Base-by-base conservation (phyloP, 1,140 invertebrate genomes). In the Euwallacea similis region DNA sequence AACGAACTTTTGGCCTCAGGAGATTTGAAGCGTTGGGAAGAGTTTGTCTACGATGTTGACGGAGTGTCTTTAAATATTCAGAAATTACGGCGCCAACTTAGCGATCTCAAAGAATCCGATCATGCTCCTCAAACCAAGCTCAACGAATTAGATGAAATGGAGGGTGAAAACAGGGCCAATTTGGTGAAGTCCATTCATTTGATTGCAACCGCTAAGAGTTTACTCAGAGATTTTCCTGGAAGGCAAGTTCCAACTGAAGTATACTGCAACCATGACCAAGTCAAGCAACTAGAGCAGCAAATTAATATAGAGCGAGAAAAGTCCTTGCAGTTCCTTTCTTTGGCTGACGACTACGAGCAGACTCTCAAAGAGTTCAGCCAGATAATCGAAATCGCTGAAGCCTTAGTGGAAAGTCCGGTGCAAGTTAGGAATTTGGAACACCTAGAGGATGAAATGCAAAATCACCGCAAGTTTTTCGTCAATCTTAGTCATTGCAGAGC, bases 401-500 rank as follows among this genome's bases (percentile, higher is more conserved):
- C 88, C 56, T 80, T 94, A 41, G 83, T 94, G 3, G 89, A 91
- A 54, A 89, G 87, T 75, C 89, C 90, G 13, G 88, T 94, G 42
- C 87, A 88, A 2, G 91, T 93, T 0, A 87, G 84, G 47, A 88
- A 89, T 74, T 82, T 93, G 64, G 87, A 90, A 75, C 90, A 93
- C 76, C 81, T 95, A 8, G 90, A 92, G 76, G 91, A 94, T 76
- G 93, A 94, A 83, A 92, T 95, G 82, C 91, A 94, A 74, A 95
- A 93, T 77, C 92, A 94, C 78, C 86, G 92, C 53, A 93, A 93
- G 77, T 94, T 95, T 82, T 95, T 95, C 77, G 90, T 93, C 0
- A 94, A 93, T 76, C 81, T 96, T 8, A 94, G 92, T 76, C 92
- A 94, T 69, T 95, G 93, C 75, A 86, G 90, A 75, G 89, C 89